Evolutionary conservation across 2,888 invertebrate genomes (phyloP), one percentile per base, ranked within the genome.

Genomic region (Mesochorus sp.): DNA sequence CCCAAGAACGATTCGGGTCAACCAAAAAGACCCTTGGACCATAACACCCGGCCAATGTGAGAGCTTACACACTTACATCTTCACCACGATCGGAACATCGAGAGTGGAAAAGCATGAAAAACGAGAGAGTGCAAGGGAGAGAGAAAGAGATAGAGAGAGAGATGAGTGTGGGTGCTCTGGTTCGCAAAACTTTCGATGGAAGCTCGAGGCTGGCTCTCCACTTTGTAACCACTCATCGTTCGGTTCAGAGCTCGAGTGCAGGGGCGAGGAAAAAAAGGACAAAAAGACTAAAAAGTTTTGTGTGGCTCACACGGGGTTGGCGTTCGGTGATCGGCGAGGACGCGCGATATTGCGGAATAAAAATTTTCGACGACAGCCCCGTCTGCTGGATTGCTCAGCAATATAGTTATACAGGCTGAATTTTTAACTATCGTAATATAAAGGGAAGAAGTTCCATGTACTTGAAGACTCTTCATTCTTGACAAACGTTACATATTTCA

Each of bases 261-360:
- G 34, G 26, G 51, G 28, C 19, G 37, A 49, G 49, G 31, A 64
- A 28, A 44, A 8, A 14, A 12, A 14, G 31, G 44, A 51, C n/a
- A n/a, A n/a, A 47, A 47, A 51, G 70, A 68, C 73, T 62, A 66
- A 75, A 77, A 72, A 78, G 71, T 74, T 75, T 70, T 37, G 59
- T 31, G 47, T 24, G 47, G 68, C 68, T 57, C 44, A 57, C 26
- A 24, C 53, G 31, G 49, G 12, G 5, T 26, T 59, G 59, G 31
- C 34, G 44, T 19, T 61, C 59, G 42, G n/a, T n/a, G n/a, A 57
- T 59, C 51, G 61, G 51, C 51, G 74, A 55, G 47, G 79, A 76
- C 79, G 73, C n/a, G n/a, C 70, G 82, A 82, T 82, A 79, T 79
- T 80, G 79, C 67, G 80, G 72, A 79, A 80, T 79, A 77, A 77